Conservation (phyloP, 2,113 vertebrate genomes). For the Scomber colias region DNA sequence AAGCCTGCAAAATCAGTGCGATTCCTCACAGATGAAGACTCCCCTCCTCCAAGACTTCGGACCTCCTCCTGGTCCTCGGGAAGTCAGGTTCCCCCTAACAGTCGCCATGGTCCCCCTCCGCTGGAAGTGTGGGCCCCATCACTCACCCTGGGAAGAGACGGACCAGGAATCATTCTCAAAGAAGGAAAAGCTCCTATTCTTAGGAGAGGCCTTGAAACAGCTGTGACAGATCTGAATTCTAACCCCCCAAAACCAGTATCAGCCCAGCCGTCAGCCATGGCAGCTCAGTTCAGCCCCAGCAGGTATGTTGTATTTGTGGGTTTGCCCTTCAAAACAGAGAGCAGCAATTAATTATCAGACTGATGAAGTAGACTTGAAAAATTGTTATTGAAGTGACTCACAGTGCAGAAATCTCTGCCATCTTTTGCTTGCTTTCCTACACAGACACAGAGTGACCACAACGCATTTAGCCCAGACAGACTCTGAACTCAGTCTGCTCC, state of each 20-base stretch:
- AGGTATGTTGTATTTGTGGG: slow-evolving; percentile 64
- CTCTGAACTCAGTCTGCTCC: slow-evolving; percentile 82
- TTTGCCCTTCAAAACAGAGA: neutral
- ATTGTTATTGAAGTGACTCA: neutral
- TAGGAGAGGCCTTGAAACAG: slow-evolving; percentile 80
- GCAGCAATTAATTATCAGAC: slow-evolving; percentile 14
- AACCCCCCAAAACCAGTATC: slow-evolving; percentile 61
- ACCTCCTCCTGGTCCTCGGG: slow-evolving; percentile 82
- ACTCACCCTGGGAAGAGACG: slow-evolving; percentile 84
- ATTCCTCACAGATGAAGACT: slow-evolving; percentile 90
- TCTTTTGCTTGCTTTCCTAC: slow-evolving; percentile 6
- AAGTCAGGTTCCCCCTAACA: slow-evolving; percentile 57
- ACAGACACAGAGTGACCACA: slow-evolving; percentile 80
- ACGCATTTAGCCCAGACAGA: slow-evolving; percentile 82
- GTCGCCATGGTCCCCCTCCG: slow-evolving; percentile 50
- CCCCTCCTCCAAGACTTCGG: slow-evolving; percentile 82
- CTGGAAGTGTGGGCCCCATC: slow-evolving; percentile 84
- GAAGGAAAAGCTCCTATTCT: slow-evolving; percentile 85
- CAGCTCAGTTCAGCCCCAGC: slow-evolving; percentile 86
- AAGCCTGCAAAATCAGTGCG: slow-evolving; percentile 95
- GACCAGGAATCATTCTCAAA: slow-evolving; percentile 86
- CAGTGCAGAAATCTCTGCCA: neutral
- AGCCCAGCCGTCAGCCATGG: slow-evolving; percentile 70
- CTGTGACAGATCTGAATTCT: slow-evolving; percentile 68
- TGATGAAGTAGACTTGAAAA: neutral